Conservation (phyloP, 2,113 vertebrate species). For the Aegotheles bennettii region DNA sequence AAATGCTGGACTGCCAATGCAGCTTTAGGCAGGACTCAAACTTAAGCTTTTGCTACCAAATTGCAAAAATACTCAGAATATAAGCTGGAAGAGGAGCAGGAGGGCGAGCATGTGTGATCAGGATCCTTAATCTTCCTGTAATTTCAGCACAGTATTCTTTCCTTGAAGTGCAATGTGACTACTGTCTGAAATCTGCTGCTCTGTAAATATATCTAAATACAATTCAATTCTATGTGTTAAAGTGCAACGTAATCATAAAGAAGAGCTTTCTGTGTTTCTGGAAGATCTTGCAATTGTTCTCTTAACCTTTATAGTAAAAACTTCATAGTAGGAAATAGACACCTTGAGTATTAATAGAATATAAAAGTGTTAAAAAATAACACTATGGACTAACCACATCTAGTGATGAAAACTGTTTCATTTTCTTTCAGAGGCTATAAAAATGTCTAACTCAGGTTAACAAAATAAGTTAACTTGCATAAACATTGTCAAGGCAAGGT, state of each 20-base stretch:
- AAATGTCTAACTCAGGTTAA: not conserved
- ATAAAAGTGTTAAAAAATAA: constrained; percentile 8
- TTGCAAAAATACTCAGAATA: not conserved
- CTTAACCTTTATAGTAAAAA: not conserved
- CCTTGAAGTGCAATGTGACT: not conserved
- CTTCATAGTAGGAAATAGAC: not conserved
- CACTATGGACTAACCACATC: not conserved
- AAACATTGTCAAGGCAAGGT: not conserved
- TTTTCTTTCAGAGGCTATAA: not conserved
- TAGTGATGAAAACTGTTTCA: not conserved
- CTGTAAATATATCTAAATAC: not conserved
- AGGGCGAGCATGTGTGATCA: not conserved
- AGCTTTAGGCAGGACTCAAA: not conserved
- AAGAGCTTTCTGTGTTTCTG: not conserved
- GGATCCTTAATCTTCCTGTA: not conserved
- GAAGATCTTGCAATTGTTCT: not conserved
- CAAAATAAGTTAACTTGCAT: not conserved
- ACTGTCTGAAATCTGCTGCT: not conserved
- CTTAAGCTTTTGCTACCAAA: not conserved
- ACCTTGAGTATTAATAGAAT: not conserved
- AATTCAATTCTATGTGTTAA: not conserved
- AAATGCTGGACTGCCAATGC: not conserved
- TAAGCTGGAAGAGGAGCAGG: not conserved
- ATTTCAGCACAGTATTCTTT: not conserved
- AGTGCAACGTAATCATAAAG: not conserved